Base-by-base conservation (phyloP, 1,140 invertebrate genomes). In the Cecropterus lyciades region DNA sequence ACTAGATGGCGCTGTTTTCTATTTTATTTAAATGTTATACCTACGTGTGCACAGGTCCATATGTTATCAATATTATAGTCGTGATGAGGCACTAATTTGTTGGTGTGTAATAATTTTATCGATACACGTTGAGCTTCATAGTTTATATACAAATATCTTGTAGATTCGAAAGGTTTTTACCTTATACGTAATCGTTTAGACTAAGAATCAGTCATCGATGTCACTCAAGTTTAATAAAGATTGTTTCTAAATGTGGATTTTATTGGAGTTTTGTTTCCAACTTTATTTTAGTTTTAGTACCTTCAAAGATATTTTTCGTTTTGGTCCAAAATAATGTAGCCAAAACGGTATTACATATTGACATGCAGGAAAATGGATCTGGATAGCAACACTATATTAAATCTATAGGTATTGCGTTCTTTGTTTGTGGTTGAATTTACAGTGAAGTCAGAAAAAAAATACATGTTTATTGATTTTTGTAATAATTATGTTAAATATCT, bases 101-200 rank as follows among this genome's bases (percentile, higher is more conserved):
- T 53, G 33, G 52, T 57, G 53, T 69, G 49, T 64, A 56, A 55
- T 49, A 64, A 53, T 62, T 48, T 59, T 70, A 70, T 66, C 46
- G 45, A 77, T 48, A 60, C 57, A 73, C 70, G 74, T 77, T 77
- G 74, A 77, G 74, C 74, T 77, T 77, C 57, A 73, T 77, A 77
- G 71, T 67, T 60, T 72, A 66, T 66, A 65, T 56, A 59, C 49
- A 56, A 72, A 53, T 65, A 69, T 71, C 46, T 56, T 68, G 62
- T 62, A 60, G 43, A 16, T 60, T 60, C 56, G n/a, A 33, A 33
- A 20, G 30, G 20, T 24, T 46, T 11, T 59, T 16, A 59, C 14
- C 20, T 9, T 37, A 33, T 48, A 33, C 46, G 30, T 8, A 46
- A 24, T 49, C 46, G 57, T 60, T 60, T 48, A 49, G 37, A 60